A percentile compares a stretch with the other conserved stretches of the same genome.
Evolutionary conservation across 2,797 vertebrate species (phyloP).

Genomic region (Balearica regulorum): DNA sequence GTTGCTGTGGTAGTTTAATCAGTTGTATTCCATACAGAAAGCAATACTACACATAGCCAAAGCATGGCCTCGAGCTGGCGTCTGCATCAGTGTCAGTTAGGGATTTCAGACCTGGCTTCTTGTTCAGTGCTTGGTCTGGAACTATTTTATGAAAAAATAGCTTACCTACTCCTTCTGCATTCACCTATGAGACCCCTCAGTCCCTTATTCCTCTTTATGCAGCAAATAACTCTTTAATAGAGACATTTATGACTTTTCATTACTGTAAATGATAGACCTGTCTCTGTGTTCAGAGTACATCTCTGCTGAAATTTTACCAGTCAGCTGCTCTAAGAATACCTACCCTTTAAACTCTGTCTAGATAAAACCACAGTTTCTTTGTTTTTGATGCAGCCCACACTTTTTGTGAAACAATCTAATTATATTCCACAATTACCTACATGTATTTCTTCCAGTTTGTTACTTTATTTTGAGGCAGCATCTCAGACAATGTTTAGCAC

Average conservation of each 20-base stretch:
- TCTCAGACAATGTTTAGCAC: neutral
- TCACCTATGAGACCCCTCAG: neutral
- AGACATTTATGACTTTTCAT: conserved; percentile 16
- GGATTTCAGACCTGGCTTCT: neutral
- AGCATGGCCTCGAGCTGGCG: neutral
- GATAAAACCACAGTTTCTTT: neutral
- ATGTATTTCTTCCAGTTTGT: neutral
- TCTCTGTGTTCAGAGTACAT: neutral
- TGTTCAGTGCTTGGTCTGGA: neutral
- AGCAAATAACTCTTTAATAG: neutral
- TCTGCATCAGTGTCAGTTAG: neutral
- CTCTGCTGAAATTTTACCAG: neutral
- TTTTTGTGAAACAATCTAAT: neutral
- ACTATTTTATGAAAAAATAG: neutral
- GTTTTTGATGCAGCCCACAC: neutral
- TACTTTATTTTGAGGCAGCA: neutral
- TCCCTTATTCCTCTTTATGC: neutral
- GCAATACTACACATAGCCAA: neutral
- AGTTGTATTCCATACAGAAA: neutral
- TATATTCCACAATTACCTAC: neutral
- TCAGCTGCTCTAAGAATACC: neutral
- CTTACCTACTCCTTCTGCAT: neutral
- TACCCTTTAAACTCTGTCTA: neutral
- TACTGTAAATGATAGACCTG: neutral
- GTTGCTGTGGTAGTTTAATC: neutral